These are phyloP conservation scores for Cryptosula pallasiana DNA, from an alignment of 2,888 invertebrate species.

Conservation along the genomic window DNA sequence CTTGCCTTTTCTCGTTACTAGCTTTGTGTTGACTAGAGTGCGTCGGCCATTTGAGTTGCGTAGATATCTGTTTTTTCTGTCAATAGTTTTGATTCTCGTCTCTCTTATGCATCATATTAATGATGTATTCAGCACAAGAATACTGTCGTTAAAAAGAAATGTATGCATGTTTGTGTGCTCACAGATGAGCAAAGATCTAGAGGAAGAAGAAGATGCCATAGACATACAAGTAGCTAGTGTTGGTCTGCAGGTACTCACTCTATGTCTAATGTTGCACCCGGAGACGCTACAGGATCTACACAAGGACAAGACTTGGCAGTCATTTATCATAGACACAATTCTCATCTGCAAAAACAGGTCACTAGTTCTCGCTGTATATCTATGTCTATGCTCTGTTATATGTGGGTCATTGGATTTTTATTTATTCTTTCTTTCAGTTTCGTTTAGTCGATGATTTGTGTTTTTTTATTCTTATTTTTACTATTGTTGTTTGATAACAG, in stretches of 20 bases:
- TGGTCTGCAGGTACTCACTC: slow-evolving; percentile 83
- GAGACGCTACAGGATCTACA: slow-evolving; percentile 74
- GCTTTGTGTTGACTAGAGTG: no score
- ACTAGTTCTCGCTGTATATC: slow-evolving; percentile 24
- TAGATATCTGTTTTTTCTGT: no score
- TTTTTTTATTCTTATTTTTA: no score
- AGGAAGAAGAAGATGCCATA: slow-evolving; percentile 39
- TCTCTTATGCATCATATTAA: no score
- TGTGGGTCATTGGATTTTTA: not conserved
- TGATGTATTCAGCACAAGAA: no score
- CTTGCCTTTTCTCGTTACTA: no score
- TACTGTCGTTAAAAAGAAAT: no score
- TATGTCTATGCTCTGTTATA: not conserved
- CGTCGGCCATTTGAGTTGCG: no score
- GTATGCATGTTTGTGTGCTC: not conserved
- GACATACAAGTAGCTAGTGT: slow-evolving; percentile 72
- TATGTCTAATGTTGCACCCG: slow-evolving; percentile 84
- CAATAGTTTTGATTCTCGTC: no score
- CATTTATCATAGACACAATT: slow-evolving; percentile 80
- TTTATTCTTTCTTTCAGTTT: not conserved
- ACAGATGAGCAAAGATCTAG: not conserved
- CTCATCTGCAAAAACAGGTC: slow-evolving; percentile 67
- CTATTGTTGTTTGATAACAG: no score
- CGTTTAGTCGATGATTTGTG: not conserved
- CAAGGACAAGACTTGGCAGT: slow-evolving; percentile 78